Evolutionary conservation across 2,113 vertebrate genomes (phyloP).

Genomic region (Ciconia boyciana): DNA sequence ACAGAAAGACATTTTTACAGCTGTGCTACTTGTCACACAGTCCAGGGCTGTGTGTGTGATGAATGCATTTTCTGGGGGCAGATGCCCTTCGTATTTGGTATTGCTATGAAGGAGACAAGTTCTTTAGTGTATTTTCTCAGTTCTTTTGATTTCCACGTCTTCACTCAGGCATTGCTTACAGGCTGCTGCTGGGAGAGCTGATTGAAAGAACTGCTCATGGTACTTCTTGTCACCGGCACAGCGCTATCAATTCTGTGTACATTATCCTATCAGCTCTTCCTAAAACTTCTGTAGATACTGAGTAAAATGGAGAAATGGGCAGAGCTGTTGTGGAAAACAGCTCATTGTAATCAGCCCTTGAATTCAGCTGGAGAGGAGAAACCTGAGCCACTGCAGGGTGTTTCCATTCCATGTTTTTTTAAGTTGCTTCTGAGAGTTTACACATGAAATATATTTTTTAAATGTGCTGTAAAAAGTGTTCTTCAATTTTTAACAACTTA

Average conservation of each 20-base stretch:
- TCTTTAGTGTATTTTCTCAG: not conserved
- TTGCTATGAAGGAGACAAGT: not conserved
- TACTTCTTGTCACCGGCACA: not conserved
- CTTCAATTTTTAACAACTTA: conserved; percentile 35
- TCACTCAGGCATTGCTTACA: not conserved
- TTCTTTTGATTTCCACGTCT: not conserved
- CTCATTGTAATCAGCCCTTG: not conserved
- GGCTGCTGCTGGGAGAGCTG: not conserved
- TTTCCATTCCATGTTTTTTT: not conserved
- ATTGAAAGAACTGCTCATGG: not conserved
- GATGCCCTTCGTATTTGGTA: not conserved
- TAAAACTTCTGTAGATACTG: not conserved
- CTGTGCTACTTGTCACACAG: not conserved
- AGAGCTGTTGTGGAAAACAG: not conserved
- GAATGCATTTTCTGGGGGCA: not conserved
- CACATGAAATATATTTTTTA: not conserved
- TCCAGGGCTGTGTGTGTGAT: not conserved
- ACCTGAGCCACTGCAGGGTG: not conserved
- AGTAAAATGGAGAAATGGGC: not conserved
- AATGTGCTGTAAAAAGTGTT: conserved; percentile 5
- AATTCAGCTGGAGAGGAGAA: not conserved
- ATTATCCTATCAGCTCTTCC: not conserved
- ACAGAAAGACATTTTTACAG: not conserved
- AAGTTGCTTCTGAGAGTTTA: not conserved
- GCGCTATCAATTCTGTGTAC: not conserved